Evolutionary conservation across 2,797 vertebrate species (phyloP), one percentile per base, ranked within the genome.

Genomic region (Xyrichtys novacula): DNA sequence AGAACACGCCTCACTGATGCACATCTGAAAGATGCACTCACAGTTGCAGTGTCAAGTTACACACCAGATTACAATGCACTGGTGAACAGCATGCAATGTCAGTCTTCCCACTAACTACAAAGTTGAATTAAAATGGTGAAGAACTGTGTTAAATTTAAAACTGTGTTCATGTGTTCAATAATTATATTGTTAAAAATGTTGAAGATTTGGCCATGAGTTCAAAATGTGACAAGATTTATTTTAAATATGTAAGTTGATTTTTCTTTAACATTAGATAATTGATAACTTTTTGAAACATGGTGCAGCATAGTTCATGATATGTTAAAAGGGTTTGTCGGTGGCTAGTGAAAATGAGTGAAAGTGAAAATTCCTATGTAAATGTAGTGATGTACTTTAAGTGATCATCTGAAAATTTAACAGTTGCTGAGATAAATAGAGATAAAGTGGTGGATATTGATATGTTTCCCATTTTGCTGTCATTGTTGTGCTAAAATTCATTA

Each of bases 61-160:
- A 63, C 32, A 8, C 67, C 59, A 28, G 66, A 54, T 22, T 71
- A 64, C 38, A 73, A 2, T 25, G n/a, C 42, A 40, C 75, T 53
- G n/a, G 14, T 58, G 43, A 53, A 57, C 25, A 62, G 32, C 17
- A 58, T 50, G 29, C 36, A 60, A 42, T 54, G 54, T 16, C 36
- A 39, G 7, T 15, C 16, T 6, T 39, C 15, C 3, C 36, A 39
- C 36, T 39, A 17, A 39, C n/a, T n/a, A n/a, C n/a, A 10, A 14
- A n/a, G 28, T 14, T 2, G 28, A 29, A 29, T 29, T 5, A 29
- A 4, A 29, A 29, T 5, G 28, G 28, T 29, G 28, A n/a, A n/a
- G n/a, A n/a, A n/a, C n/a, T n/a, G n/a, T n/a, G 60, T 83, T 78
- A 50, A 78, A 74, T 65, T 72, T 17, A 40, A 60, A 34, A 60